phyloP scores from a whole-genome alignment of 2,888 invertebrate species.

The Ornithoptera alexandrae region DNA sequence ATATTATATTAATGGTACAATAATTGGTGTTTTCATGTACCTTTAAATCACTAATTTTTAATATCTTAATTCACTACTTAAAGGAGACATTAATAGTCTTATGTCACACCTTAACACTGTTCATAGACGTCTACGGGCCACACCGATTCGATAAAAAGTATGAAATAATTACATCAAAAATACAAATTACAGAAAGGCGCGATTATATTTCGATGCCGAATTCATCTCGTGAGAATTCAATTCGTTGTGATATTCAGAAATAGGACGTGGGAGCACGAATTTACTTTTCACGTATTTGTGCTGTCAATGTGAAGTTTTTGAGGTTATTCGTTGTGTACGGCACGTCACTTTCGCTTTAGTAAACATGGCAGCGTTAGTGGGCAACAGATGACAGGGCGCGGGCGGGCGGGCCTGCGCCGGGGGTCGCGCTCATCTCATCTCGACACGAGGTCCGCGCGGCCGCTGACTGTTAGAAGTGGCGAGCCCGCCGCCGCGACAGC shows the following conservation, averaged over 20 bases:
- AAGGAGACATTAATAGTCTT: conserved; percentile 30
- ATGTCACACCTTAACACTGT: conserved; percentile 35
- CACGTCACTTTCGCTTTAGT: conserved; percentile 73
- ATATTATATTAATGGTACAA: not conserved
- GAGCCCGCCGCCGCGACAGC: conserved; percentile 39
- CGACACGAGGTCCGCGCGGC: conserved; percentile 45
- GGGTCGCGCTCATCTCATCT: conserved; percentile 67
- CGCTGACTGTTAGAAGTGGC: conserved; percentile 56
- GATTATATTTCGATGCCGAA: conserved; percentile 34
- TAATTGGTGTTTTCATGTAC: conserved; percentile 28
- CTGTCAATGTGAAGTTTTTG: conserved; percentile 57
- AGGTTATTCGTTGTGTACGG: conserved; percentile 77
- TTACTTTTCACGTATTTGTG: conserved; percentile 48
- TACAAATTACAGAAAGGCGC: conserved; percentile 31
- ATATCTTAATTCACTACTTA: conserved; percentile 23
- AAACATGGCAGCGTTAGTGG: conserved; percentile 73
- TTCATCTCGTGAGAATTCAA: conserved; percentile 31
- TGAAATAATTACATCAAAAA: conserved; percentile 34
- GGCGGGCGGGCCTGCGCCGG: conserved; percentile 72
- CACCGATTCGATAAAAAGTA: conserved; percentile 24
- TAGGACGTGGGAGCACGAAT: conserved; percentile 40
- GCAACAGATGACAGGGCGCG: conserved; percentile 78
- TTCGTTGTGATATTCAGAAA: conserved; percentile 65
- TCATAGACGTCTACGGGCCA: conserved; percentile 24
- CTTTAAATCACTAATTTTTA: conserved; percentile 16